Conservation (phyloP, 2,113 vertebrate species). For the Siniperca knerii region DNA sequence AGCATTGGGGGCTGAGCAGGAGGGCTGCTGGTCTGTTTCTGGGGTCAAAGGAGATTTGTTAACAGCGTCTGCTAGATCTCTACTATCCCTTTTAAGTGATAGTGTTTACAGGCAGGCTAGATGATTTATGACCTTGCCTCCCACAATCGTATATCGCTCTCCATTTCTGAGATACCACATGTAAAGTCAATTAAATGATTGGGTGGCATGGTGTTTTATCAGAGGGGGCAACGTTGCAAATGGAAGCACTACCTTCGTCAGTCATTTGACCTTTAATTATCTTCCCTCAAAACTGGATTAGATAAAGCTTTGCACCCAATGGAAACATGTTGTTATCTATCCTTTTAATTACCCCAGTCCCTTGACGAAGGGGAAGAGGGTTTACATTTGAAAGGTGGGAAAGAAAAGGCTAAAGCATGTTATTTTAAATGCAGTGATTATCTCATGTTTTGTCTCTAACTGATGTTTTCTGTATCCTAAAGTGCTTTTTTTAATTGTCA, state of each 20-base stretch:
- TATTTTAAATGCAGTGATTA: constrained; percentile 9
- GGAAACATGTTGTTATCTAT: constrained; percentile 72
- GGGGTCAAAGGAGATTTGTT: constrained; percentile 69
- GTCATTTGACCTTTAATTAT: constrained; percentile 84
- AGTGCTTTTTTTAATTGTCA: not conserved
- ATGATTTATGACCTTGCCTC: constrained; percentile 76
- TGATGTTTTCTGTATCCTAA: not conserved
- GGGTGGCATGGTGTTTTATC: constrained; percentile 73
- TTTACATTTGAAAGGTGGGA: constrained; percentile 3
- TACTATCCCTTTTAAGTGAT: constrained; percentile 43
- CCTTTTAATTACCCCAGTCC: constrained; percentile 72
- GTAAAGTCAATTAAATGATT: constrained; percentile 82
- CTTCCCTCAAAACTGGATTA: constrained; percentile 72
- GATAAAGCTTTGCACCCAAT: constrained; percentile 73
- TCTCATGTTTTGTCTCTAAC: not conserved
- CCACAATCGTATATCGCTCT: constrained; percentile 46
- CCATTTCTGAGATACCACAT: constrained; percentile 67
- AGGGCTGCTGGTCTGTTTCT: constrained; percentile 10
- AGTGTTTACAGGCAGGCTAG: constrained; percentile 63
- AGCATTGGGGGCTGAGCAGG: not conserved
- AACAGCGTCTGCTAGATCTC: constrained; percentile 56
- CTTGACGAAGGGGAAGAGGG: constrained; percentile 52
- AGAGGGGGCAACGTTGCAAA: constrained; percentile 43
- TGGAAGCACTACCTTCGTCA: constrained; percentile 59
- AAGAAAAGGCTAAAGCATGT: not conserved